Percentiles rank a stretch among this genome's conserved stretches.
phyloP scores from a whole-genome alignment of 2,113 vertebrate species.

The Connochaetes taurinus region DNA sequence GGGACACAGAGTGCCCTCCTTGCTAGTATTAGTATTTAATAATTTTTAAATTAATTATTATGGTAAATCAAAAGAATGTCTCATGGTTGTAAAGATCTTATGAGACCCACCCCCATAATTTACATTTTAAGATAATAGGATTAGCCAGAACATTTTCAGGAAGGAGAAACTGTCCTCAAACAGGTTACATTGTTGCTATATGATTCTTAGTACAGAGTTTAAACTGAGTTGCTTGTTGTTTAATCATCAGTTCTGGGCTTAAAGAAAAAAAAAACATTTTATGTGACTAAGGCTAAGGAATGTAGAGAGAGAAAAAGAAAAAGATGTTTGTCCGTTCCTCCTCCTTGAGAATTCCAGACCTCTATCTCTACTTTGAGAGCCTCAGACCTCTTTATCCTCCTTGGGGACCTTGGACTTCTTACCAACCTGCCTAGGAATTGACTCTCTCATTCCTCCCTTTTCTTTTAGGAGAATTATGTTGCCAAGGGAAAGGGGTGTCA shows the following conservation, averaged over 20 bases:
- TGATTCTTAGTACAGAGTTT: neutral
- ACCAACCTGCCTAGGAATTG: too few species aligned
- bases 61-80: neutral
- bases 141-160: neutral
- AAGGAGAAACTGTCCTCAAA: neutral
- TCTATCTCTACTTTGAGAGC: too few species aligned
- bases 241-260: neutral
- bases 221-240: neutral
- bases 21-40: neutral
- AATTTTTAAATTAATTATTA: neutral
- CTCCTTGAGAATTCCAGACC: too few species aligned
- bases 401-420: too few species aligned
- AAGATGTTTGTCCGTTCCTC: too few species aligned
- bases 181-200: neutral
- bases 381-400: too few species aligned
- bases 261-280: too few species aligned
- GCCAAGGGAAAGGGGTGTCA: too few species aligned
- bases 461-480: too few species aligned
- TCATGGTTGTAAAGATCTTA: neutral
- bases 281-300: too few species aligned
- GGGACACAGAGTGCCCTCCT: neutral
- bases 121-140: neutral
- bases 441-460: too few species aligned
- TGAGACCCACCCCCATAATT: neutral
- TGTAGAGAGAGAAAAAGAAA: too few species aligned